These are phyloP conservation scores for Nematostella vectensis DNA, from an alignment of 92 coral and sea anemone species.

Conservation along the genomic window DNA sequence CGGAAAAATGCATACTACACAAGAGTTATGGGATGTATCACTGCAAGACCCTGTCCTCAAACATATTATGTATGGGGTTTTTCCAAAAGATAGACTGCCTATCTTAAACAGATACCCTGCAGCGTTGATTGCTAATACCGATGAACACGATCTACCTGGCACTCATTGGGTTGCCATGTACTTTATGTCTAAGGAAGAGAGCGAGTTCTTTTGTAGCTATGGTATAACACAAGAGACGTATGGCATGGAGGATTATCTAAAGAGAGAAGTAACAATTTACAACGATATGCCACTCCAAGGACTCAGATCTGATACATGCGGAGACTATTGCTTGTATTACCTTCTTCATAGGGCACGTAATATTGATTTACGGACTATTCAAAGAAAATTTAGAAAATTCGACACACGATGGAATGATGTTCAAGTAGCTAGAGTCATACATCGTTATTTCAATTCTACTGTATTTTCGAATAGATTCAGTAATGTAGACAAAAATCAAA, in stretches of 20 bases:
- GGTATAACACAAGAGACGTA: conserved; percentile 18
- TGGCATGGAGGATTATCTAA: not conserved
- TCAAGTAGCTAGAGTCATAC: conserved; percentile 15
- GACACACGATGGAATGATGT: conserved; percentile 19
- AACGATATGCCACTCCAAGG: conserved; percentile 16
- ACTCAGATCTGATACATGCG: conserved; percentile 14
- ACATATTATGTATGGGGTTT: conserved; percentile 8
- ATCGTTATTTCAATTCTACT: conserved; percentile 1
- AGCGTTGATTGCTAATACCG: conserved; percentile 24
- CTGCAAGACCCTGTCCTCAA: conserved; percentile 4
- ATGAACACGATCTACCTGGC: conserved; percentile 19
- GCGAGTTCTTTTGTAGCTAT: conserved; percentile 37
- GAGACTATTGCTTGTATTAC: conserved; percentile 21
- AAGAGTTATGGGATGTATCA: conserved; percentile 1
- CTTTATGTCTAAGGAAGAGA: not conserved
- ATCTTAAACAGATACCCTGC: conserved; percentile 3
- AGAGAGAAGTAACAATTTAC: not conserved
- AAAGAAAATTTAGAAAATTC: not conserved
- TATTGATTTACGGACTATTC: conserved; percentile 8
- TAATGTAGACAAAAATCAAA: not conserved
- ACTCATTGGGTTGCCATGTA: conserved; percentile 38
- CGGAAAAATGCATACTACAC: conserved; percentile 8
- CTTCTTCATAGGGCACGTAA: conserved; percentile 14
- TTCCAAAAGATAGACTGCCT: conserved; percentile 11
- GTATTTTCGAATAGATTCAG: not conserved